Evolutionary conservation across 2,888 invertebrate species (phyloP).

Genomic region (Agapetus fuscipes): DNA sequence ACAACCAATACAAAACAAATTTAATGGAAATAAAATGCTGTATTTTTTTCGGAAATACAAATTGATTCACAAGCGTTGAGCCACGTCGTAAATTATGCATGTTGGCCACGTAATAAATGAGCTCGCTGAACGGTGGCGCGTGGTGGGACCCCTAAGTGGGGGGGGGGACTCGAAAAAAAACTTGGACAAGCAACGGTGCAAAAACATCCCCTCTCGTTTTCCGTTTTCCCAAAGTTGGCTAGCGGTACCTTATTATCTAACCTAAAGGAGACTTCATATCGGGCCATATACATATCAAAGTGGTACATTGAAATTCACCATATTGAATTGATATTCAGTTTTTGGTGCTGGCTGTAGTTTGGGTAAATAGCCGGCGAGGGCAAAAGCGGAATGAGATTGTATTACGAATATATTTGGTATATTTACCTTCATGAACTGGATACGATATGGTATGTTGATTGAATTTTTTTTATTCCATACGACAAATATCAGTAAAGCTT

Average conservation of each 20-base stretch:
- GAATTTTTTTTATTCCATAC: no score
- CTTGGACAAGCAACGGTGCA: neutral
- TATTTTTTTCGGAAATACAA: neutral
- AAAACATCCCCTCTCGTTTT: neutral
- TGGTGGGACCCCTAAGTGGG: constrained; percentile 1
- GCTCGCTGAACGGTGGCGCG: constrained; percentile 9
- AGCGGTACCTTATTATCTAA: neutral
- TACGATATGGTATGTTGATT: no score
- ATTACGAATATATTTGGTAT: no score
- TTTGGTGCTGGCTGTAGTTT: no score
- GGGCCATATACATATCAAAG: neutral
- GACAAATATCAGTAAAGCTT: no score
- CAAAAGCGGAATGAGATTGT: no score
- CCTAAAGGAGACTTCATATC: neutral
- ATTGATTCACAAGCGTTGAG: neutral
- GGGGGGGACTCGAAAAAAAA: neutral
- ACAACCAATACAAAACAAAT: no score
- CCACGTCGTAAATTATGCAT: constrained; percentile 8
- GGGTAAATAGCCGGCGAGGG: no score
- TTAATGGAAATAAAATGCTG: neutral
- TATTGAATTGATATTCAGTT: neutral
- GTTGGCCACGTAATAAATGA: constrained; percentile 10
- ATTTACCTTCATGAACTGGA: no score
- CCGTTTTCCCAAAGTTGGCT: neutral
- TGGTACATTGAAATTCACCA: neutral